Evolutionary conservation across 2,797 vertebrate species (phyloP).

Genomic region (Sparidentex hasta): DNA sequence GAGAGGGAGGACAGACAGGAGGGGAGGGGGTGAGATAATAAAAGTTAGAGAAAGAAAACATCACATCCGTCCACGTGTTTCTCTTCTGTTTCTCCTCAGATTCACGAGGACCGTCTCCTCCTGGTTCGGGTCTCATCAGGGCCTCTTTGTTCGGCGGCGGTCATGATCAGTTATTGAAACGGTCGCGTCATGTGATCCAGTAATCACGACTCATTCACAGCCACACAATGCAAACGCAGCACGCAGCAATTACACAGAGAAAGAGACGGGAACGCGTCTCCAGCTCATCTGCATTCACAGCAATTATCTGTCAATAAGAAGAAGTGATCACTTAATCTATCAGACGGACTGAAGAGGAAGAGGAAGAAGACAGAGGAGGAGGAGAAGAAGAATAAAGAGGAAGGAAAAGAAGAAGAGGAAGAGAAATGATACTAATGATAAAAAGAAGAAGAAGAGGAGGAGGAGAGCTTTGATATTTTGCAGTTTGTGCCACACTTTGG

Average conservation of each 20-base stretch:
- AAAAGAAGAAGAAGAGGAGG: too few species aligned
- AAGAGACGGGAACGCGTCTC: background rate
- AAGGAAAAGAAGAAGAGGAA: too few species aligned
- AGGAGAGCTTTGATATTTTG: background rate
- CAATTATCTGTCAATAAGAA: conserved; percentile 18
- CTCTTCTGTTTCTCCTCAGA: background rate
- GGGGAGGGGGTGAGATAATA: background rate
- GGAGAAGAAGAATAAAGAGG: too few species aligned
- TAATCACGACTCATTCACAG: conserved; percentile 64
- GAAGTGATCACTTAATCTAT: background rate
- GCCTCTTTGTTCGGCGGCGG: conserved; percentile 12
- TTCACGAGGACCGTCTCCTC: background rate
- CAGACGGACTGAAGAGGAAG: background rate
- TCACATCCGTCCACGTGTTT: background rate
- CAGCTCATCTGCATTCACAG: conserved; percentile 22
- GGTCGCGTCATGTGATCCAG: conserved; percentile 27
- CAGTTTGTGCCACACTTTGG: background rate
- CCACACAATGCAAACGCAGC: conserved; percentile 48
- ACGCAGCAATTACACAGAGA: conserved; percentile 49
- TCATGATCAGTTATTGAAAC: conserved; percentile 19
- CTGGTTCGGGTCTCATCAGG: conserved; percentile 6
- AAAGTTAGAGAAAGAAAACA: background rate
- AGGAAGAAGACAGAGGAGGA: too few species aligned
- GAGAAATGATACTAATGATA: too few species aligned
- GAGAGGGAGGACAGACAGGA: background rate